These are phyloP conservation scores for Limosa lapponica DNA, from an alignment of 2,797 vertebrate genomes.

Conservation along the genomic window DNA sequence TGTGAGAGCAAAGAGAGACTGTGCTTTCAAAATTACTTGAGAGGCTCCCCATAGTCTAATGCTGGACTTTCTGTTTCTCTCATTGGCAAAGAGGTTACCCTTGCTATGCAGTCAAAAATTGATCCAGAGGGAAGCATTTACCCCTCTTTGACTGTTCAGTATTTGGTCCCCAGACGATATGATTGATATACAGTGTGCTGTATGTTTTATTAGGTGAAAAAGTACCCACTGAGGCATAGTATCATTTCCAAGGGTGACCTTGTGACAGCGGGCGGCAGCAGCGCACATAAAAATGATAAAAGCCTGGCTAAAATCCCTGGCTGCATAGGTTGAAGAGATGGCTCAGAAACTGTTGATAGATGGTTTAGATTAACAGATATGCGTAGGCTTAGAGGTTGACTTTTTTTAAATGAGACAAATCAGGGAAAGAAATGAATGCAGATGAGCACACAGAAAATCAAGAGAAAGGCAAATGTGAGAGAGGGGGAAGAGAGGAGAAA, in stretches of 20 bases:
- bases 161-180: background rate
- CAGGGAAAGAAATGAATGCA: background rate
- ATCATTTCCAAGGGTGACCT: slow-evolving; percentile 69
- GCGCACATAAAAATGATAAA: slow-evolving; percentile 69
- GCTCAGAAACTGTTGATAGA: slow-evolving; percentile 50
- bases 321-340: slow-evolving; percentile 17
- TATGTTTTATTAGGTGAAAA: slow-evolving; percentile 68
- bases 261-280: slow-evolving; percentile 53
- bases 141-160: background rate
- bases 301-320: slow-evolving; percentile 22
- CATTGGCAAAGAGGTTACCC: background rate
- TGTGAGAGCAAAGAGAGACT: background rate
- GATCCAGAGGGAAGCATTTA: slow-evolving; percentile 38
- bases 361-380: slow-evolving; percentile 19
- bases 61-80: background rate
- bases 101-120: background rate
- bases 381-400: background rate
- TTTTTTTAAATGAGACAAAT: background rate
- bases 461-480: background rate
- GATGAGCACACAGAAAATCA: background rate
- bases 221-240: slow-evolving; percentile 62
- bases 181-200: slow-evolving; percentile 34
- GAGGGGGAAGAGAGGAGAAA: background rate
- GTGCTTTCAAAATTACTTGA: background rate
- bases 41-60: background rate